Evolutionary conservation across 2,113 vertebrate species (phyloP).

Genomic region (Thymallus thymallus): DNA sequence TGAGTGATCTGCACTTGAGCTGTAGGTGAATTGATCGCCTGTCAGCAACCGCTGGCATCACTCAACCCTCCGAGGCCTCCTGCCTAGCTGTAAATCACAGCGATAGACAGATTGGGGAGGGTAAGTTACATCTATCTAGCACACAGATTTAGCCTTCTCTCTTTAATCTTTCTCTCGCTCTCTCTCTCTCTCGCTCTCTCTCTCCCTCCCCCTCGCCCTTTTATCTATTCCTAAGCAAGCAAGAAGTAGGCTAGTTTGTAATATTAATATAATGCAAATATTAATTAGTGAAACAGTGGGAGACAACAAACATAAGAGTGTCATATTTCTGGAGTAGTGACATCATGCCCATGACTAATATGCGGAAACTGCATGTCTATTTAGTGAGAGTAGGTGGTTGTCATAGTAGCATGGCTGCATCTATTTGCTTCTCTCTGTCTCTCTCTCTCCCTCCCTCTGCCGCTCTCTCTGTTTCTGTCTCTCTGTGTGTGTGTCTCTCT

Average conservation of each 20-base stretch:
- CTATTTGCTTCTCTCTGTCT: too few species aligned
- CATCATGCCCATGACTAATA: not conserved
- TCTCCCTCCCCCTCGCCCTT: too few species aligned
- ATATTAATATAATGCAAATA: not conserved
- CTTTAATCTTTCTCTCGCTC: too few species aligned
- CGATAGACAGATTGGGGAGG: conserved; percentile 24
- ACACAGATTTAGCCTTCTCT: not conserved
- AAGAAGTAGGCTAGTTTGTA: not conserved
- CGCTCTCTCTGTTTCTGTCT: too few species aligned
- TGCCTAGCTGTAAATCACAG: conserved; percentile 40
- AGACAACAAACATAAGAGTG: not conserved
- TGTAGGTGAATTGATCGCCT: conserved; percentile 63
- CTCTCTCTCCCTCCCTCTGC: too few species aligned
- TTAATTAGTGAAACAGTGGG: not conserved
- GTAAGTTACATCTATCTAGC: not conserved
- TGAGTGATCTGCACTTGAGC: conserved; percentile 57
- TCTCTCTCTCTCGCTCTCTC: not conserved
- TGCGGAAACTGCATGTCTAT: not conserved
- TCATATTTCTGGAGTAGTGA: not conserved
- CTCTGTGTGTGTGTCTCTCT: too few species aligned
- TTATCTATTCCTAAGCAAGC: not conserved
- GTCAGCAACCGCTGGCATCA: conserved; percentile 55
- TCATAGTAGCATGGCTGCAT: not conserved
- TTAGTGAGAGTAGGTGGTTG: not conserved
- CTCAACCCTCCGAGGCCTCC: conserved; percentile 22